Percentiles rank a stretch among this genome's conserved stretches.
phyloP scores from a whole-genome alignment of 2,888 invertebrate genomes.

The Iphiclides podalirius region DNA sequence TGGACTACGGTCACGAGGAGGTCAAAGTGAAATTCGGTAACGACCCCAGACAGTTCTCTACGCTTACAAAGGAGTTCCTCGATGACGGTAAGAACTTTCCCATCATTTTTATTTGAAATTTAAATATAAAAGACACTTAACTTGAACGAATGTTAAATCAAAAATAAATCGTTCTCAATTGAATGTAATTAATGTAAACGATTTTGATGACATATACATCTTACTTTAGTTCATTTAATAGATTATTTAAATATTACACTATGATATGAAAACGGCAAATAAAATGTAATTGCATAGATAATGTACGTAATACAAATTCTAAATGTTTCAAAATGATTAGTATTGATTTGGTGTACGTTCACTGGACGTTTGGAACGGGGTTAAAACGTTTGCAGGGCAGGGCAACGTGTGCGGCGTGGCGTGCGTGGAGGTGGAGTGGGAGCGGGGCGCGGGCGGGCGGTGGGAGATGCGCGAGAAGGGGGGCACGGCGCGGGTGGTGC shows the following conservation, averaged over 20 bases:
- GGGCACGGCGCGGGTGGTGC: constrained; percentile 88
- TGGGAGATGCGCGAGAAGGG: constrained; percentile 96
- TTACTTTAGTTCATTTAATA: no score
- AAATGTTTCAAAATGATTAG: no score
- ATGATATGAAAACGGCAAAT: no score
- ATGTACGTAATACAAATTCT: no score
- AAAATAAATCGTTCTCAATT: no score
- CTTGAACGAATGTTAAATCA: no score
- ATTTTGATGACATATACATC: no score
- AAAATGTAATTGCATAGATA: no score
- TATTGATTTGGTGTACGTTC: background rate
- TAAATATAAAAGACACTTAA: no score
- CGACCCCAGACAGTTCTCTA: constrained; percentile 96
- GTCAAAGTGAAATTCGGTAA: constrained; percentile 93
- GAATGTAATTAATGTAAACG: no score
- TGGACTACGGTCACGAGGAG: constrained; percentile 99
- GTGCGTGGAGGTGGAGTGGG: constrained; percentile 95
- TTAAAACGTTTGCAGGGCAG: constrained; percentile 54
- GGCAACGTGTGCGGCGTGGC: constrained; percentile 95
- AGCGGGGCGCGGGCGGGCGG: constrained; percentile 92
- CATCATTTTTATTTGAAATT: no score
- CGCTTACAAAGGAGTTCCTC: constrained; percentile 96
- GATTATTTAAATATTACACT: no score
- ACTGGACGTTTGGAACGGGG: background rate
- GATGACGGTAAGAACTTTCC: constrained; percentile 86